phyloP scores from a whole-genome alignment of 2,888 invertebrate species.

The Pammene aurita region DNA sequence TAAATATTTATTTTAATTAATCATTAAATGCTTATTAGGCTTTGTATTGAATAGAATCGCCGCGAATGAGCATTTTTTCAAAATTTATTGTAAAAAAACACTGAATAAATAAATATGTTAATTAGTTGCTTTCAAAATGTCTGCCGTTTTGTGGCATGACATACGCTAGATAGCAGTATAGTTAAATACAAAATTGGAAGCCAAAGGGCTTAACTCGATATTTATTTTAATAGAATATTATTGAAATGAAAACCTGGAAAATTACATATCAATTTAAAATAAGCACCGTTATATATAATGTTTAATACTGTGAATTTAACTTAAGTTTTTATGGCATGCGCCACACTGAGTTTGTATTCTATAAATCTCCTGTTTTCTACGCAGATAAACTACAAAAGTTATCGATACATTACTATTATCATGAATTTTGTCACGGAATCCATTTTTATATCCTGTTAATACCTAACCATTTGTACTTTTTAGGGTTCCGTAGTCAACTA shows the following conservation, averaged over 20 bases:
- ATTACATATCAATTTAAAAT: conserved; percentile 45
- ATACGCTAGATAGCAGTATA: conserved; percentile 30
- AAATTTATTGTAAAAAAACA: conserved; percentile 20
- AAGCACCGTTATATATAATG: conserved; percentile 38
- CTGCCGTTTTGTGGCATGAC: conserved; percentile 31
- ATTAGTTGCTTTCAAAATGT: conserved; percentile 22
- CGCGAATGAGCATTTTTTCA: conserved; percentile 42
- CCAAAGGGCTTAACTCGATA: background rate
- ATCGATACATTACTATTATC: too few species aligned
- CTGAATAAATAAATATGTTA: background rate
- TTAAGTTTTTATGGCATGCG: background rate
- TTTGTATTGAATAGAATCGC: conserved; percentile 51
- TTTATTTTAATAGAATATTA: background rate
- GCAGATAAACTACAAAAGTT: too few species aligned
- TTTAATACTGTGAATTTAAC: background rate
- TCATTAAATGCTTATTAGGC: conserved; percentile 53
- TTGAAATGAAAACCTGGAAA: conserved; percentile 31
- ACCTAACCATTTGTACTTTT: too few species aligned
- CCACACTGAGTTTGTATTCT: background rate
- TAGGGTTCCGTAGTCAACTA: too few species aligned
- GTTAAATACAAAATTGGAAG: conserved; percentile 20
- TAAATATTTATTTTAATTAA: conserved; percentile 58
- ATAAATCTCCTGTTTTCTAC: too few species aligned
- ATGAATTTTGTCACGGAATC: background rate
- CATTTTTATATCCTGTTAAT: too few species aligned